Evolutionary conservation across 2,888 invertebrate species (phyloP), one percentile per base, ranked within the genome.

Genomic region (Ornithoptera priamus): DNA sequence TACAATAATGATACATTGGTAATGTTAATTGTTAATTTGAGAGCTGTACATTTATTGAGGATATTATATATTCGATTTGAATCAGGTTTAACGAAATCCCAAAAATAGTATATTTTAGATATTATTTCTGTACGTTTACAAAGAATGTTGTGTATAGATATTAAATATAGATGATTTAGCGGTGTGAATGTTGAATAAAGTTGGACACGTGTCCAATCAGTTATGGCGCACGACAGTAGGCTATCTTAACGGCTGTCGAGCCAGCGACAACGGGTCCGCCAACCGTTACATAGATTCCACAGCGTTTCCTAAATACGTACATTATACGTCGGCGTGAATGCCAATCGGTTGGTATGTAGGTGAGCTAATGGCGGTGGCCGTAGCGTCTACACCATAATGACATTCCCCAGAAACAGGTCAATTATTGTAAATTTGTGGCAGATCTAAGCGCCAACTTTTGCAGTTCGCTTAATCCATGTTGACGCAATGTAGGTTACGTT

Each of bases 231-330:
- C 68, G 71, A 71, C 72, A 68, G 68, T 68, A 71, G 71, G 67
- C 65, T 71, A 71, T 66, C 65, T 67, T 67, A 63, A 66, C 70
- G 63, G 69, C 70, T 67, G 68, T 68, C 66, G 62, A 63, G 71
- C 71, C 72, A 72, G 68, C 75, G 71, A 69, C 75, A 79, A 79
- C 82, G 77, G 80, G 80, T 82, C 77, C 75, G 68, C 73, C 73
- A 72, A 87, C 91, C 87, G 90, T 89, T 90, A 89, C 74, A 75
- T 73, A 81, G 84, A 87, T 86, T 84, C 86, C 85, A 80, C 77
- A 74, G 73, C 80, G 82, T 79, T 83, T 82, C 85, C 84, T 82
- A 87, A 88, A 87, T 86, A 85, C 75, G 83, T 75, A 75, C 72
- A 75, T 73, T 84, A 82, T 80, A 80, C 79, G 81, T 77, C 78